Percentiles rank a stretch among this genome's conserved stretches.
Evolutionary conservation across 2,888 invertebrate species (phyloP).

Genomic region (Torymus tubicola): DNA sequence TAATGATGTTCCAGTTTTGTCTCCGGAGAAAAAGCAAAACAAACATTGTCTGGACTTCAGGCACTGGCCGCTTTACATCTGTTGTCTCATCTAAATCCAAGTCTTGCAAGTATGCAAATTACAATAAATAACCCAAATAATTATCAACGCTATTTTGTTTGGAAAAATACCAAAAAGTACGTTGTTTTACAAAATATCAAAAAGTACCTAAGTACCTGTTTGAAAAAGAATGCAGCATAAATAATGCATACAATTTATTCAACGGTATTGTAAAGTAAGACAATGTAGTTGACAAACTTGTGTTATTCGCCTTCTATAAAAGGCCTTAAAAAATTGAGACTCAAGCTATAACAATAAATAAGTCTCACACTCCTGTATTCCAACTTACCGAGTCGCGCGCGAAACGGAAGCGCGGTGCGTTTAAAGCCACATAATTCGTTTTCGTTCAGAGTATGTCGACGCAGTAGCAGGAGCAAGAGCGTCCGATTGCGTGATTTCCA

Average conservation of each 20-base stretch:
- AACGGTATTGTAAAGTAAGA: no score
- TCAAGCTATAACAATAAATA: no score
- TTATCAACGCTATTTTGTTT: no score
- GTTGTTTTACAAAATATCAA: no score
- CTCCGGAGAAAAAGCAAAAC: constrained; percentile 1
- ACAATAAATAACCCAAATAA: not conserved
- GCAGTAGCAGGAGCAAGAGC: not conserved
- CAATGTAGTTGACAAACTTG: no score
- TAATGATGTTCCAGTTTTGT: constrained; percentile 8
- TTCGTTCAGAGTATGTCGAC: constrained; percentile 14
- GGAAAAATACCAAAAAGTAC: no score
- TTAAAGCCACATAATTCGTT: constrained; percentile 23
- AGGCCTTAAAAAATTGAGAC: no score
- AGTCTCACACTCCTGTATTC: no score
- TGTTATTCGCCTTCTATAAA: no score
- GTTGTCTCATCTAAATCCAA: not conserved
- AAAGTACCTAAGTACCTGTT: no score
- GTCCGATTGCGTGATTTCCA: constrained; percentile 13
- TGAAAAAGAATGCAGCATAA: no score
- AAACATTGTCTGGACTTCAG: constrained; percentile 2
- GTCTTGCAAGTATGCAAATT: constrained; percentile 16
- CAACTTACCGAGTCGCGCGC: not conserved
- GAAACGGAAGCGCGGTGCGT: not conserved
- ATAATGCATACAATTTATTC: no score
- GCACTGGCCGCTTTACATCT: not conserved